Evolutionary conservation across 2,113 vertebrate genomes (phyloP).

Genomic region (Nesogale talazaci): DNA sequence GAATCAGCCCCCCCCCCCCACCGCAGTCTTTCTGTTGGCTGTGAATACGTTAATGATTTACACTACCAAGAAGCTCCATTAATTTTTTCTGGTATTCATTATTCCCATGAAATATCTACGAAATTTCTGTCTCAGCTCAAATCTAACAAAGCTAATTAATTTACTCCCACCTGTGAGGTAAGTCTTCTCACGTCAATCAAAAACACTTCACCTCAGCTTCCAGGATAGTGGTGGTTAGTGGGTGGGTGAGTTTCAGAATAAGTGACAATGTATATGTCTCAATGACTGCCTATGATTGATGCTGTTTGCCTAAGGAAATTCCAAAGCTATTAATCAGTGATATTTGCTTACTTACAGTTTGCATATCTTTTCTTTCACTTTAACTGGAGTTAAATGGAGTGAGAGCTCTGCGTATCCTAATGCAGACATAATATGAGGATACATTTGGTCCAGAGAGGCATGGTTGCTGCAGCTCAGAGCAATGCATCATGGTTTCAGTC

Average conservation of each 20-base stretch:
- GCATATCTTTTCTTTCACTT: constrained; percentile 5
- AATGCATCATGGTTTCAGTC: constrained; percentile 15
- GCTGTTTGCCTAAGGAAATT: constrained; percentile 16
- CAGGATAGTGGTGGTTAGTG: neutral
- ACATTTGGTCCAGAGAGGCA: neutral
- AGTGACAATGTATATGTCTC: neutral
- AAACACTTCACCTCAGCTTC: neutral
- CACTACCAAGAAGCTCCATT: neutral
- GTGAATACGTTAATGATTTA: neutral
- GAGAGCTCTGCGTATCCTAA: neutral
- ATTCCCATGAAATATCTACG: neutral
- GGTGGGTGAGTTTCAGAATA: neutral
- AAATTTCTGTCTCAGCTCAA: neutral
- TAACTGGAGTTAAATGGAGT: neutral
- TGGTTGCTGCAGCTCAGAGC: neutral
- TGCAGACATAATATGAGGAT: neutral
- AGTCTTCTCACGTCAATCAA: neutral
- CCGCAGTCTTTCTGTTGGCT: neutral
- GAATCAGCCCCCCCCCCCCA: neutral
- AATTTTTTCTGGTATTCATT: neutral
- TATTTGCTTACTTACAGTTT: neutral
- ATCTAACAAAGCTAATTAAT: neutral
- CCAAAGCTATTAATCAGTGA: neutral
- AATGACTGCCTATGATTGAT: neutral
- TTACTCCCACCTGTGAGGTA: neutral